Evolutionary conservation across 2,888 invertebrate genomes (phyloP).

Genomic region (Cheilosia soror): DNA sequence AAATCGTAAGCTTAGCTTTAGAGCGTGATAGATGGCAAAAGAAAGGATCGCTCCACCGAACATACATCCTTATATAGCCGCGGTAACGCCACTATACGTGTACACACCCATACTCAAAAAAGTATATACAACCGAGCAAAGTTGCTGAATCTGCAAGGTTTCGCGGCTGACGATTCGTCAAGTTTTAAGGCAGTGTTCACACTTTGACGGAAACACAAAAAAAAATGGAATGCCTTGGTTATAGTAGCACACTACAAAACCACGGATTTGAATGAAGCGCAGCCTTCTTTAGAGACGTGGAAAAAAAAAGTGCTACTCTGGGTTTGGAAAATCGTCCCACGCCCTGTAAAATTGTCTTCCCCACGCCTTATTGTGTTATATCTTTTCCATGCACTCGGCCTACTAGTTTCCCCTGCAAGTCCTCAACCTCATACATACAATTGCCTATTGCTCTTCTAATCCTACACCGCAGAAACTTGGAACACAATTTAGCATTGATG

Average conservation of each 20-base stretch:
- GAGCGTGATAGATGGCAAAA: no score
- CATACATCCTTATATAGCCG: no score
- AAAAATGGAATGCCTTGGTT: no score
- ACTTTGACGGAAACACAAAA: no score
- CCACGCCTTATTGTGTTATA: background rate
- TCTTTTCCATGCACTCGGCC: background rate
- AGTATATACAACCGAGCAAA: no score
- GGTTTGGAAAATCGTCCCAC: background rate
- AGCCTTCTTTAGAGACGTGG: background rate
- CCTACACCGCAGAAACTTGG: constrained; percentile 9
- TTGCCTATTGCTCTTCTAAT: constrained; percentile 2
- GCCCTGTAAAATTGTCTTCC: background rate
- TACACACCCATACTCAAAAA: no score
- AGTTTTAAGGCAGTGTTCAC: no score
- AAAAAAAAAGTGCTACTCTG: background rate
- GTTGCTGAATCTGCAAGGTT: no score
- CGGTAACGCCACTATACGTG: no score
- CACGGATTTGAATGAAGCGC: background rate
- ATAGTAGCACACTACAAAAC: background rate
- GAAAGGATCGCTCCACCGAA: no score
- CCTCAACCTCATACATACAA: constrained; percentile 2
- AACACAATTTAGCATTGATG: constrained; percentile 4
- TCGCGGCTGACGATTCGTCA: no score
- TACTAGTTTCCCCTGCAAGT: constrained; percentile 3
- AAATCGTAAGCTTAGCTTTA: no score